Evolutionary conservation across 2,113 vertebrate genomes (phyloP).

Genomic region (Aythya baeri): DNA sequence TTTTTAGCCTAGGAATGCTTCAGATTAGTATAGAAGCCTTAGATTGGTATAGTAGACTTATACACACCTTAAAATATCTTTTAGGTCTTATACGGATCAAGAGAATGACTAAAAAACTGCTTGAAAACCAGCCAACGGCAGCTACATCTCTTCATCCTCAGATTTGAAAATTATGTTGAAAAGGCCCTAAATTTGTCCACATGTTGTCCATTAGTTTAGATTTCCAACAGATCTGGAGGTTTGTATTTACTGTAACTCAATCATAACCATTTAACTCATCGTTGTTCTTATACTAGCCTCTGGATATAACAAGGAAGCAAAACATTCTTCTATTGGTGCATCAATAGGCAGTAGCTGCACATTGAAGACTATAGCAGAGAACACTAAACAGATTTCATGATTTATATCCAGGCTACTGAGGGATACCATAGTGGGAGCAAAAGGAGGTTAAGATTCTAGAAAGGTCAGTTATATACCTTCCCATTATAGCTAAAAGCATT

Average conservation of each 20-base stretch:
- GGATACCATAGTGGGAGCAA: neutral
- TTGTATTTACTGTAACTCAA: neutral
- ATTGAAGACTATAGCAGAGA: constrained; percentile 17
- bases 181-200: neutral
- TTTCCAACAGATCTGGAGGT: constrained; percentile 7
- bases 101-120: neutral
- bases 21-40: neutral
- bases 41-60: neutral
- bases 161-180: neutral
- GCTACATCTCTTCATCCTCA: neutral
- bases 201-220: neutral
- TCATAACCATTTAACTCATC: constrained; percentile 3
- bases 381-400: neutral
- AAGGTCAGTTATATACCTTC: neutral
- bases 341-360: neutral
- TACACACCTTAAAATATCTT: neutral
- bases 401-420: neutral
- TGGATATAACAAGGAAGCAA: neutral
- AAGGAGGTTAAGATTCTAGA: neutral
- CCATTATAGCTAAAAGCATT: neutral
- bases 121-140: neutral
- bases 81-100: neutral
- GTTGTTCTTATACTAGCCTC: constrained; percentile 6
- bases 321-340: neutral
- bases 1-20: neutral